Evolutionary conservation across 2,888 invertebrate genomes (phyloP).

Genomic region (Campaea margaritaria): DNA sequence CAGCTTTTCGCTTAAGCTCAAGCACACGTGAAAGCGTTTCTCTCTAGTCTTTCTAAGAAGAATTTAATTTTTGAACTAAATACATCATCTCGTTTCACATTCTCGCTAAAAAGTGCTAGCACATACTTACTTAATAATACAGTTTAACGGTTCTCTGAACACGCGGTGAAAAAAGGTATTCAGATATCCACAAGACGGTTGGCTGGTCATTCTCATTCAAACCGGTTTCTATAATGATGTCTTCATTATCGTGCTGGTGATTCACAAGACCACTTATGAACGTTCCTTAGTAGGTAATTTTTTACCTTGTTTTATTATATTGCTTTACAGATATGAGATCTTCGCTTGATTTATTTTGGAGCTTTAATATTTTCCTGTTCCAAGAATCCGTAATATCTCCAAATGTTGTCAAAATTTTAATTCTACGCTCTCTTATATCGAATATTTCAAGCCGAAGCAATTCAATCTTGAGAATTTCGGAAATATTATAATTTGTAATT

Average conservation of each 20-base stretch:
- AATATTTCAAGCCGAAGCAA: constrained; percentile 32
- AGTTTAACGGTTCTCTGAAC: constrained; percentile 10
- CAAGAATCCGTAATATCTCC: constrained; percentile 23
- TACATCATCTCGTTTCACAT: too few relatives aligned
- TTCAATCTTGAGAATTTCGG: constrained; percentile 54
- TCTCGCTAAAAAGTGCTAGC: too few relatives aligned
- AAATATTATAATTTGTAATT: constrained; percentile 62
- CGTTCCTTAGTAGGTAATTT: constrained; percentile 45
- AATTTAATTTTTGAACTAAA: too few relatives aligned
- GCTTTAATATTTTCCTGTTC: constrained; percentile 14
- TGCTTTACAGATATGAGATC: constrained; percentile 11
- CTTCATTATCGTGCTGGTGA: constrained; percentile 74
- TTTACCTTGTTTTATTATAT: constrained; percentile 44
- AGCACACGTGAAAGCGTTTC: too few relatives aligned
- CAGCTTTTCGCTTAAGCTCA: too few relatives aligned
- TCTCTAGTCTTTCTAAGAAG: too few relatives aligned
- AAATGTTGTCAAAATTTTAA: constrained; percentile 36
- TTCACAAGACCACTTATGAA: constrained; percentile 64
- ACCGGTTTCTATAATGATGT: constrained; percentile 79
- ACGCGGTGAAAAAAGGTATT: constrained; percentile 16
- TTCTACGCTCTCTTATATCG: constrained; percentile 24
- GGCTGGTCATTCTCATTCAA: constrained; percentile 57
- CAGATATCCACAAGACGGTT: constrained; percentile 34
- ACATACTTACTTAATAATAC: neutral
- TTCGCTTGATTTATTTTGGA: constrained; percentile 15